Conservation (phyloP, 2,888 invertebrate genomes). For the Eristalis arbustorum region DNA sequence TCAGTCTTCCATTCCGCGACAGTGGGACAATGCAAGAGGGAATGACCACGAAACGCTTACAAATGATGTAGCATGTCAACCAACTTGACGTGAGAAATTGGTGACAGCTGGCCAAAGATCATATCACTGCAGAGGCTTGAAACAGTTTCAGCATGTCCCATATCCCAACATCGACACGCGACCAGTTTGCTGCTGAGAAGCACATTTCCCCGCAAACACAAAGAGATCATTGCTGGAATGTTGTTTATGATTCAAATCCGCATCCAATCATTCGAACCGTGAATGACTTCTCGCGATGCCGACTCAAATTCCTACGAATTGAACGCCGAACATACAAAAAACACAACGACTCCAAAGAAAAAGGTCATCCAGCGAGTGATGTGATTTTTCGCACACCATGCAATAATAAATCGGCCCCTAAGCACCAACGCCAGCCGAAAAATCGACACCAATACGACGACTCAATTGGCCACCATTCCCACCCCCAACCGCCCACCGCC, state of each 20-base stretch:
- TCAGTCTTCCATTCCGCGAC: too few species aligned
- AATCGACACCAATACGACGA: neutral
- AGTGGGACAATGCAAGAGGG: too few species aligned
- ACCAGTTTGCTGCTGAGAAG: too few species aligned
- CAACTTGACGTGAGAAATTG: too few species aligned
- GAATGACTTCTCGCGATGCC: neutral
- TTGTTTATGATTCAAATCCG: neutral
- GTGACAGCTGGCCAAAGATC: too few species aligned
- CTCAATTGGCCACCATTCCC: constrained; percentile 26
- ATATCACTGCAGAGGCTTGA: too few species aligned
- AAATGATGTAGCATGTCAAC: too few species aligned
- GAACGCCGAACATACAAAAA: neutral
- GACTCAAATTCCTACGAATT: neutral
- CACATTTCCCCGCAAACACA: neutral
- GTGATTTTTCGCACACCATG: neutral
- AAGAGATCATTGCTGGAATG: neutral
- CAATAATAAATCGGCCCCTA: neutral
- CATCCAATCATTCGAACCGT: neutral
- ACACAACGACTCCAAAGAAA: neutral
- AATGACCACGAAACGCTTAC: too few species aligned
- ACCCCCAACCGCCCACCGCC: neutral
- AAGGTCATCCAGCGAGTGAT: neutral
- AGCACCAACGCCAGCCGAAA: neutral
- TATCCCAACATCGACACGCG: too few species aligned
- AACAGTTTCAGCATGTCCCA: too few species aligned